Evolutionary conservation across 1,140 invertebrate genomes (phyloP), one percentile per base, ranked within the genome.

Genomic region (Solenopsis invicta): DNA sequence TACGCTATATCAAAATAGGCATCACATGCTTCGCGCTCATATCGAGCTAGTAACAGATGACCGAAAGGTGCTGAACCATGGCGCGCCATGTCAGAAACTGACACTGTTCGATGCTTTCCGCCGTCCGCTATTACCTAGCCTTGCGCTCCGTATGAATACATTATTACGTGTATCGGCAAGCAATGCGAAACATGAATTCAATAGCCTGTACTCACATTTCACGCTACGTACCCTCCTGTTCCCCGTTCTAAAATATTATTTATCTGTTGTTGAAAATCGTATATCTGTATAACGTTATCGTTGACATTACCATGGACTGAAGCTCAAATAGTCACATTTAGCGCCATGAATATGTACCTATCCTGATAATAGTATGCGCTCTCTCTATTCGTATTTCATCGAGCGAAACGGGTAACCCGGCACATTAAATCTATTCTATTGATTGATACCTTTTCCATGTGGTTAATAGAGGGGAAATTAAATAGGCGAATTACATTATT

Each of bases 41-140:
- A 67, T 61, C 52, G 54, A 37, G 37, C 24, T 21, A 8, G 67
- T 82, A 82, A 82, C 80, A 74, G 80, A 82, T 82, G 80, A 82
- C 80, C 80, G 67, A 82, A 82, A 82, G 80, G 80, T 61, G 80
- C 34, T 82, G 80, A 82, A 82, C 80, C 80, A 74, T 82, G 56
- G 69, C n/a, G 69, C 80, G 61, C 78, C 80, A 61, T 84, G 80
- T 84, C 80, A 75, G 41, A 59, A 74, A 75, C 69, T 75, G 80
- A 84, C 80, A 84, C 80, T 84, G 80, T 75, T 75, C 80, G 67
- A 84, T 84, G 80, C 69, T 84, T 84, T 61, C 80, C 69, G 80
- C 67, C 69, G n/a, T 75, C 45, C 80, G 67, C 69, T 82, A 82
- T 74, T 74, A 82, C 37, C 80, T 69, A 74, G 61, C 54, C 69